These are phyloP conservation scores for Agrotis ipsilon DNA, from an alignment of 2,888 invertebrate genomes.

Conservation along the genomic window DNA sequence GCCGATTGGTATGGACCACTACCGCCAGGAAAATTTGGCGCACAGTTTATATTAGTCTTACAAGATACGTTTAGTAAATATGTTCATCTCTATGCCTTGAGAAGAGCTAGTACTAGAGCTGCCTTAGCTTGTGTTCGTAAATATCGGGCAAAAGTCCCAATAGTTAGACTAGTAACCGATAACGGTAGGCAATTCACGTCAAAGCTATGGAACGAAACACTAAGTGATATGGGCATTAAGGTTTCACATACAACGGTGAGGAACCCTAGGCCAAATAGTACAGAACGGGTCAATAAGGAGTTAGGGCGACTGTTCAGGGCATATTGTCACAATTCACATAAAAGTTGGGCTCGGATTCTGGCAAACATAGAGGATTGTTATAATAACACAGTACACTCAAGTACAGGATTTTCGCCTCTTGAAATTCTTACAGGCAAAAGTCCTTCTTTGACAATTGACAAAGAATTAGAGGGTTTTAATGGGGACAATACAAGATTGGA, in stretches of 20 bases:
- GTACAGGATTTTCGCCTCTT: not conserved
- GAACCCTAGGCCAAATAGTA: constrained; percentile 4
- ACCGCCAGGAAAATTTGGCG: not conserved
- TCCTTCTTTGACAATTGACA: not conserved
- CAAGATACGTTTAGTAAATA: constrained; percentile 3
- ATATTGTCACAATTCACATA: constrained; percentile 2
- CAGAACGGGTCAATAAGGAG: not conserved
- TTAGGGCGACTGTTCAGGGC: constrained; percentile 6
- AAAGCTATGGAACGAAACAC: not conserved
- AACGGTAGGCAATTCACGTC: constrained; percentile 13
- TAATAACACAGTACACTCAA: constrained; percentile 4
- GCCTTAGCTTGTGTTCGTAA: constrained; percentile 11
- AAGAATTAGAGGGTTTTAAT: rapidly evolving
- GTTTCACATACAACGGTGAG: constrained; percentile 5
- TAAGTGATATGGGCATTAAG: not conserved
- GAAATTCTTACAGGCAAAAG: not conserved
- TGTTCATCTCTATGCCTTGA: not conserved
- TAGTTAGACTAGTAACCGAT: not conserved
- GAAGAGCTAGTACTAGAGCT: not conserved
- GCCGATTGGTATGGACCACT: constrained; percentile 4
- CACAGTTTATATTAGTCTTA: not conserved
- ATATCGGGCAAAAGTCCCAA: not conserved
- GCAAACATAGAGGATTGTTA: not conserved
- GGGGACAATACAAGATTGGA: not conserved
- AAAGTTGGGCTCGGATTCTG: not conserved